phyloP scores from a whole-genome alignment of 2,888 invertebrate genomes.

The Cryptocephalus moraei region DNA sequence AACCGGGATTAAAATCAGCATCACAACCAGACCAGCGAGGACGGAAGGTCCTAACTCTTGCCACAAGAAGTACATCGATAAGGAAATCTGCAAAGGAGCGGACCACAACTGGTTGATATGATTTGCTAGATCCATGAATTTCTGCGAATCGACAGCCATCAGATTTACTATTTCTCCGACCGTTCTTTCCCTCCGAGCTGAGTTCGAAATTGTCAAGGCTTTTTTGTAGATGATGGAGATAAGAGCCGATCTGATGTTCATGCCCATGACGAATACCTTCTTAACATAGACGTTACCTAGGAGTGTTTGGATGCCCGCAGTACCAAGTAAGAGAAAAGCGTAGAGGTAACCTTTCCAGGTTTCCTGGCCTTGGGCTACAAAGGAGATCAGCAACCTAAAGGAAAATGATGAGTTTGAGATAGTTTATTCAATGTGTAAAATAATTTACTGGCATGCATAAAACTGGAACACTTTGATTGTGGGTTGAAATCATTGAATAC shows the following conservation, averaged over 20 bases:
- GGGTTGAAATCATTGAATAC: too few relatives aligned
- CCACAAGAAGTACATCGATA: constrained; percentile 45
- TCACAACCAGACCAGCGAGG: constrained; percentile 45
- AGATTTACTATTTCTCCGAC: constrained; percentile 43
- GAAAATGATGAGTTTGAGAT: not conserved
- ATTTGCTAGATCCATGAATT: constrained; percentile 36
- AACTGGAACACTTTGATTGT: too few relatives aligned
- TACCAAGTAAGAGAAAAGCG: constrained; percentile 42
- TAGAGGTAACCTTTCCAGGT: constrained; percentile 49
- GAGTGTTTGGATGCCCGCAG: constrained; percentile 42
- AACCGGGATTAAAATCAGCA: constrained; percentile 45
- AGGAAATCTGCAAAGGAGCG: constrained; percentile 43
- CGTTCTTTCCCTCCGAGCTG: constrained; percentile 35
- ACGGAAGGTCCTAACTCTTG: constrained; percentile 45
- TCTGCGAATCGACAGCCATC: constrained; percentile 39
- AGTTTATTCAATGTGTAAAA: too few relatives aligned
- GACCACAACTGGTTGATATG: constrained; percentile 42
- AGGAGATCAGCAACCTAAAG: constrained; percentile 61
- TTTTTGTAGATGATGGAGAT: constrained; percentile 47
- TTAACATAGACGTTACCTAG: constrained; percentile 47
- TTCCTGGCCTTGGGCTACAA: constrained; percentile 48
- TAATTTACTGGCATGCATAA: too few relatives aligned
- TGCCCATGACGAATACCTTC: constrained; percentile 43
- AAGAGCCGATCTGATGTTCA: constrained; percentile 44
- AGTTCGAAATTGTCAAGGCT: constrained; percentile 34